Evolutionary conservation across 2,888 invertebrate species (phyloP), one percentile per base, ranked within the genome.

Genomic region (Volucella bombylans): DNA sequence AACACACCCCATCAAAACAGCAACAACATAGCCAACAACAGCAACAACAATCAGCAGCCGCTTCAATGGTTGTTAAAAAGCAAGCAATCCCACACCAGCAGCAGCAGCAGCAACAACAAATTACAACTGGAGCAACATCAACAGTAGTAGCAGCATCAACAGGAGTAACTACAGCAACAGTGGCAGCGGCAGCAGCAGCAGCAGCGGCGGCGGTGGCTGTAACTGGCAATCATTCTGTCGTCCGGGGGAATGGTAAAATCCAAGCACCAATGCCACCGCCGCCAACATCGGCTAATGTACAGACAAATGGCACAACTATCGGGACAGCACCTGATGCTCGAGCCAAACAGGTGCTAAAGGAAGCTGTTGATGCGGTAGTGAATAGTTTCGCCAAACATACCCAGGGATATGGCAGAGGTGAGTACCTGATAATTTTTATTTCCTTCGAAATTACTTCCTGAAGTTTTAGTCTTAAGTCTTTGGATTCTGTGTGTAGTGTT

Each of bases 301-400:
- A 82, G 62, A 82, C 80, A 57, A 86, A 74, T 68, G 83, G 77
- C 59, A 82, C 72, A 61, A 81, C 85, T 74, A 82, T 82, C 59
- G 88, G 88, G 68, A 88, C 87, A 50, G 89, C 93, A 87, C 93
- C 93, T 38, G 93, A 93, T 89, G 93, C 93, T 49, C 90, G 93
- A 74, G 93, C 93, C 81, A 93, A 93, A 87, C 93, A 93, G 90
- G 93, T 93, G 67, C 92, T 95, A 67, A 94, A 94, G 88, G 95
- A 95, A 90, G 95, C 95, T n/a, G 95, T 95, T 18, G 95, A 95
- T 90, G 94, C 95, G 14, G 95, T 95, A 61, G 95, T 95, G 87
- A 94, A 95, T 90, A 95, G 95, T 90, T 95, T 95, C 91, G 95
- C 95, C 41, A 95, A 95, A 89, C 95, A 95, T 88, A 94, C 94